Conservation (phyloP, 2,113 vertebrate genomes). For the Meleagris gallopavo region DNA sequence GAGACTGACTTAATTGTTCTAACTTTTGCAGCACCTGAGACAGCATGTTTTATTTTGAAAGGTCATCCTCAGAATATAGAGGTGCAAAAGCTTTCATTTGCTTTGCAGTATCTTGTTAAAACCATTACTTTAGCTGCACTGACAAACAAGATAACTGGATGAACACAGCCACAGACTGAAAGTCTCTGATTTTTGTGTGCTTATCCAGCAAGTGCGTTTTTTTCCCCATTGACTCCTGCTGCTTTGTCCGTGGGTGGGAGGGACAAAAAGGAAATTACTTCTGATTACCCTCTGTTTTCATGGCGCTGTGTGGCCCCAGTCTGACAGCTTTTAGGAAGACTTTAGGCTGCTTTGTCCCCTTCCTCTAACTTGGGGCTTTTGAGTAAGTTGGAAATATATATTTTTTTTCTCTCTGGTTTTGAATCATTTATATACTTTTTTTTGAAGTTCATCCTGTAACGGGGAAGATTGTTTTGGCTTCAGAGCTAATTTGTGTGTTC, state of each 20-base stretch:
- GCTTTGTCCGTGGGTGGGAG: constrained; percentile 72
- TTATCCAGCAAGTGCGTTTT: constrained; percentile 32
- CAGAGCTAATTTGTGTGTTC: background rate
- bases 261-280: constrained; percentile 76
- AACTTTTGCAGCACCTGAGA: constrained; percentile 50
- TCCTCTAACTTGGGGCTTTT: background rate
- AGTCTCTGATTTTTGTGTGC: constrained; percentile 1
- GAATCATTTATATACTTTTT: background rate
- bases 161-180: background rate
- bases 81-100: background rate
- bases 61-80: background rate
- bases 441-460: background rate
- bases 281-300: constrained; percentile 69
- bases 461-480: constrained; percentile 16
- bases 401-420: background rate
- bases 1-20: constrained; percentile 58
- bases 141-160: constrained; percentile 22
- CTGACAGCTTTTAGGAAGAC: constrained; percentile 33
- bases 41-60: constrained; percentile 11
- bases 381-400: background rate
- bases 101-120: background rate
- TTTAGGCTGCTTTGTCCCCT: constrained; percentile 38
- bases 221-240: constrained; percentile 52
- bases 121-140: constrained; percentile 17
- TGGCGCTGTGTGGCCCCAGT: constrained; percentile 8